Evolutionary conservation across 2,888 invertebrate species (phyloP).

Genomic region (Argyresthia albistria): DNA sequence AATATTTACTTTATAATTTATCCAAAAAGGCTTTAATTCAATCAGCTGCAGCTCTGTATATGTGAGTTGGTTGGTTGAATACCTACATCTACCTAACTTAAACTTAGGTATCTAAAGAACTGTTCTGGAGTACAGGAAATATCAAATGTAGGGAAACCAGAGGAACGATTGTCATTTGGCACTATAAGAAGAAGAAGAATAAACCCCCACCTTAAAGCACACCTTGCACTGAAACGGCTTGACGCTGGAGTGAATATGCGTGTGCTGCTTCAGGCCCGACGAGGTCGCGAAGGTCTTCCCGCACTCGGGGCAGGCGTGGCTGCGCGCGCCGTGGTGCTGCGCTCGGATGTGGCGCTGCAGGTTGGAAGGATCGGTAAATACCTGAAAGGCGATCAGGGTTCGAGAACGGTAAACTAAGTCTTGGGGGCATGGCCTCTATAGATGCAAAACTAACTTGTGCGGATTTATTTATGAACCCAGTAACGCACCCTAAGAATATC

Average conservation of each 20-base stretch:
- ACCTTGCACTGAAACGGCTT: conserved; percentile 98
- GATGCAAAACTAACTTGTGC: too few relatives aligned
- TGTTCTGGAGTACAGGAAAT: too few relatives aligned
- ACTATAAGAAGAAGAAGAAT: too few relatives aligned
- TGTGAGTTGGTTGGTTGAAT: too few relatives aligned
- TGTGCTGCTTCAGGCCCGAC: conserved; percentile 98
- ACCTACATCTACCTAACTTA: too few relatives aligned
- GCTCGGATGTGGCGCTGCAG: conserved; percentile 96
- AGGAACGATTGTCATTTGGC: too few relatives aligned
- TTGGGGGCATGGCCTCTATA: not conserved
- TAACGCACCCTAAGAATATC: too few relatives aligned
- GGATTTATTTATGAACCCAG: too few relatives aligned
- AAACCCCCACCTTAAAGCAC: conserved; percentile 88
- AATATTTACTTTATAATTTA: not conserved
- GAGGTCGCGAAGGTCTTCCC: conserved; percentile 99
- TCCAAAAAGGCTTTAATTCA: too few relatives aligned
- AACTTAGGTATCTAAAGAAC: too few relatives aligned
- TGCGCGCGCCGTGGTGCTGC: conserved; percentile 95
- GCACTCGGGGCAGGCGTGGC: conserved; percentile 98
- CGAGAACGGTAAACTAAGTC: conserved; percentile 37
- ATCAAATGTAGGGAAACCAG: too few relatives aligned
- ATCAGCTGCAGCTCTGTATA: too few relatives aligned
- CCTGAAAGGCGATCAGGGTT: conserved; percentile 77
- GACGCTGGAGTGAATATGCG: conserved; percentile 98
- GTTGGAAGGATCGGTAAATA: conserved; percentile 97